A percentile compares a stretch with the other conserved stretches of the same genome.
Conservation (phyloP, 2,888 invertebrate genomes). For the Brenthis daphne region DNA sequence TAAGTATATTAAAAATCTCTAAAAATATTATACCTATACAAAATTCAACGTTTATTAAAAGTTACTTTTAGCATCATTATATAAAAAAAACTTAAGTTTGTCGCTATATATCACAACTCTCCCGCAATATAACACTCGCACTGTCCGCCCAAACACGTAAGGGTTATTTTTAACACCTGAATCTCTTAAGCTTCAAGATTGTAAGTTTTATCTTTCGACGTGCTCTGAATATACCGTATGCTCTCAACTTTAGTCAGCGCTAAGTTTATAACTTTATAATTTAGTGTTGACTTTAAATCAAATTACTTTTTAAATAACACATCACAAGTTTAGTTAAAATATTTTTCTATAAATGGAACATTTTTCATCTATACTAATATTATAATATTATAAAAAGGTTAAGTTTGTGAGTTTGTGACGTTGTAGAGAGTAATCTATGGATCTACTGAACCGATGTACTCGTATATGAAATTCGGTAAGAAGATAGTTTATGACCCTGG, state of each 20-base stretch:
- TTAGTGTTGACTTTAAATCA: not conserved
- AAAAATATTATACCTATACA: too few relatives aligned
- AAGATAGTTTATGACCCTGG: too few relatives aligned
- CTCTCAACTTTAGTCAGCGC: constrained; percentile 33
- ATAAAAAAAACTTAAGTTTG: constrained; percentile 9
- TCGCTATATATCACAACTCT: constrained; percentile 31
- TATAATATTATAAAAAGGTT: too few relatives aligned
- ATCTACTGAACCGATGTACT: too few relatives aligned
- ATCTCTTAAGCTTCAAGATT: constrained; percentile 44
- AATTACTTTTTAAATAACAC: not conserved
- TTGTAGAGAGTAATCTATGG: too few relatives aligned
- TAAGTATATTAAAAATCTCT: too few relatives aligned
- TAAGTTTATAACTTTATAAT: constrained; percentile 31
- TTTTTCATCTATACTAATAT: too few relatives aligned
- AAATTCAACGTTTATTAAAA: too few relatives aligned
- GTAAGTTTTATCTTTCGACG: constrained; percentile 45
- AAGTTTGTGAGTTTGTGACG: too few relatives aligned
- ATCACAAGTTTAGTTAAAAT: too few relatives aligned
- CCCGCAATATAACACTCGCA: constrained; percentile 31
- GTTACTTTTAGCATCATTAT: not conserved
- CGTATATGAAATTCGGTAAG: too few relatives aligned
- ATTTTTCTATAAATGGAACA: too few relatives aligned
- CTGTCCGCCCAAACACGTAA: constrained; percentile 49
- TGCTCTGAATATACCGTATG: constrained; percentile 42
- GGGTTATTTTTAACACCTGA: constrained; percentile 44